phyloP scores from a whole-genome alignment of 1,140 invertebrate species.

The Drosophila watanabei region DNA sequence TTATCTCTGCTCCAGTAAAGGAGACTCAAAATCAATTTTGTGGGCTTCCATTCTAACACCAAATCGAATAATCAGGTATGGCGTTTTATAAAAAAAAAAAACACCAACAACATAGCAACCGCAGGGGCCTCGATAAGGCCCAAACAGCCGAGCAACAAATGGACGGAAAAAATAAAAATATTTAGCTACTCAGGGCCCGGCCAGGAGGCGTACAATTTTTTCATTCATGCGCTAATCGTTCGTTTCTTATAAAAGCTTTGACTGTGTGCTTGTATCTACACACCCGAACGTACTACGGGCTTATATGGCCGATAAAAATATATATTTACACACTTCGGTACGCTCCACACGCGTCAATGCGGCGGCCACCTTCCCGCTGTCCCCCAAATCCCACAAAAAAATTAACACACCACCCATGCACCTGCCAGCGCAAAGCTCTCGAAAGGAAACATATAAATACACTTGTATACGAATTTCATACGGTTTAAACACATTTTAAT shows the following conservation, averaged over 20 bases:
- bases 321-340: constrained; percentile 52
- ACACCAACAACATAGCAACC: too few relatives aligned
- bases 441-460: constrained; percentile 28
- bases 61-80: constrained; percentile 58
- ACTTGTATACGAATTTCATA: constrained; percentile 39
- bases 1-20: constrained; percentile 45
- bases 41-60: constrained; percentile 53
- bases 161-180: constrained; percentile 34
- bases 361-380: constrained; percentile 18
- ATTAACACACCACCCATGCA: constrained; percentile 17
- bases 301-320: constrained; percentile 50
- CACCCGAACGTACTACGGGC: constrained; percentile 36
- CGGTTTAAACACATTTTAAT: constrained; percentile 75
- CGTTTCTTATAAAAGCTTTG: constrained; percentile 42
- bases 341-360: constrained; percentile 66
- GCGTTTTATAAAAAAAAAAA: constrained; percentile 27
- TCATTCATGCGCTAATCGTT: constrained; percentile 80
- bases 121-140: constrained; percentile 47
- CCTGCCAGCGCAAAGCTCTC: constrained; percentile 23
- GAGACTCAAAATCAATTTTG: constrained; percentile 33
- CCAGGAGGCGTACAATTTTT: constrained; percentile 67
- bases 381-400: not conserved
- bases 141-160: constrained; percentile 5
- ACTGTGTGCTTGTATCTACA: constrained; percentile 34
- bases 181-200: constrained; percentile 32